A percentile compares a stretch with the other conserved stretches of the same genome.
These are phyloP conservation scores for Metallyticus violacea DNA, from an alignment of 2,888 invertebrate species.

Conservation along the genomic window DNA sequence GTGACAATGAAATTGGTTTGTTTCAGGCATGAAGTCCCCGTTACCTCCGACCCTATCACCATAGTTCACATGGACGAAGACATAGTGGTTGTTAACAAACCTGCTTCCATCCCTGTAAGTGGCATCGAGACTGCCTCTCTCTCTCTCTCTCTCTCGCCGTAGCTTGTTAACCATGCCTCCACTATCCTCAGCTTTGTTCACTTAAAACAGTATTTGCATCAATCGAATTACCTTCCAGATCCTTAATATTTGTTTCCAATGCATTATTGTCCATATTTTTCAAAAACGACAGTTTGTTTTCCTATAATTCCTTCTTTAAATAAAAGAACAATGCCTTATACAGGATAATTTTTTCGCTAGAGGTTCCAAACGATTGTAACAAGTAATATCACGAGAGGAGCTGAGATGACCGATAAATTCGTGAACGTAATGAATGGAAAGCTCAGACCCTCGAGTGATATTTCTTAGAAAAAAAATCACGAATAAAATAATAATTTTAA, in stretches of 20 bases:
- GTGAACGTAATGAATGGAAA: no score
- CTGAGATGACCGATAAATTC: no score
- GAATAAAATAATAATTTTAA: no score
- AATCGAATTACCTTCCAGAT: neutral
- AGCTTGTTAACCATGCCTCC: neutral
- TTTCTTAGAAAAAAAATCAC: no score
- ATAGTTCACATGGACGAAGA: slow-evolving; percentile 98
- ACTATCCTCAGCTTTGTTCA: neutral
- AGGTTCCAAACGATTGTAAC: no score
- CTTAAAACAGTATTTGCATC: neutral
- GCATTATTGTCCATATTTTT: neutral
- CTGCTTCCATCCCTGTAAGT: slow-evolving; percentile 99
- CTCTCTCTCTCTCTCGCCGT: slow-evolving; percentile 20
- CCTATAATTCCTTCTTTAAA: no score
- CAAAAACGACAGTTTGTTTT: no score
- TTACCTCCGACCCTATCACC: slow-evolving; percentile 93
- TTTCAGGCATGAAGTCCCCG: slow-evolving; percentile 98
- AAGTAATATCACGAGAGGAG: no score
- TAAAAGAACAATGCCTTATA: no score
- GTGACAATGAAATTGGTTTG: slow-evolving; percentile 24
- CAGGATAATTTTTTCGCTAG: no score
- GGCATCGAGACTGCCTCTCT: slow-evolving; percentile 76
- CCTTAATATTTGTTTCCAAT: neutral
- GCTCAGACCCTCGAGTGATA: no score
- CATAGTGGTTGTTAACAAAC: slow-evolving; percentile 99